Evolutionary conservation across 1,140 invertebrate genomes (phyloP).

Genomic region (Uloborus diversus): DNA sequence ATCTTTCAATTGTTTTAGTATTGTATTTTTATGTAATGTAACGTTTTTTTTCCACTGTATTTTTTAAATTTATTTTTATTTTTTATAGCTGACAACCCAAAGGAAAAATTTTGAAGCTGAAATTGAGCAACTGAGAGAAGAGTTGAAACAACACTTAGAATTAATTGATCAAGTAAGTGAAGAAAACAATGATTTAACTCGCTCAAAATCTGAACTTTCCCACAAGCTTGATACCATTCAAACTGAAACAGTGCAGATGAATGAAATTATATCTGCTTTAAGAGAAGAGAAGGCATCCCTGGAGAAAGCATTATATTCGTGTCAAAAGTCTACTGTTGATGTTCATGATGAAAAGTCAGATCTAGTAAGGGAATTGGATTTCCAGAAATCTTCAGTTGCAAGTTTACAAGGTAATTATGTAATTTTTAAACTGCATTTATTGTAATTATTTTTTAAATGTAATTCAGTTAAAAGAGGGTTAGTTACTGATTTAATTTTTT

Average conservation of each 20-base stretch:
- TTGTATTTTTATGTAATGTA: not conserved
- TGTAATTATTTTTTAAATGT: no score
- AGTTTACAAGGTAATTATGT: conserved; percentile 16
- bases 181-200: conserved; percentile 27
- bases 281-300: conserved; percentile 11
- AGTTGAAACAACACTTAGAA: conserved; percentile 9
- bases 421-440: no score
- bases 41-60: not conserved
- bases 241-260: conserved; percentile 2
- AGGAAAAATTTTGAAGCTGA: conserved; percentile 17
- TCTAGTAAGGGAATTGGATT: conserved; percentile 7
- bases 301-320: not conserved
- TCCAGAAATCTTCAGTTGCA: not conserved
- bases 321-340: not conserved
- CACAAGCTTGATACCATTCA: conserved; percentile 15
- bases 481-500: no score
- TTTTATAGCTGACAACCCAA: conserved; percentile 16
- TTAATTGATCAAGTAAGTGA: not conserved
- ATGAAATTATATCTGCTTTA: not conserved
- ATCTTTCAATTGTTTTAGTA: not conserved
- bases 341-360: conserved; percentile 25
- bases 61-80: not conserved
- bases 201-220: conserved; percentile 11
- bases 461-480: no score
- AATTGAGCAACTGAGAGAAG: conserved; percentile 14